Evolutionary conservation across 2,113 vertebrate species (phyloP), one percentile per base, ranked within the genome.

Genomic region (Setophaga petechia): DNA sequence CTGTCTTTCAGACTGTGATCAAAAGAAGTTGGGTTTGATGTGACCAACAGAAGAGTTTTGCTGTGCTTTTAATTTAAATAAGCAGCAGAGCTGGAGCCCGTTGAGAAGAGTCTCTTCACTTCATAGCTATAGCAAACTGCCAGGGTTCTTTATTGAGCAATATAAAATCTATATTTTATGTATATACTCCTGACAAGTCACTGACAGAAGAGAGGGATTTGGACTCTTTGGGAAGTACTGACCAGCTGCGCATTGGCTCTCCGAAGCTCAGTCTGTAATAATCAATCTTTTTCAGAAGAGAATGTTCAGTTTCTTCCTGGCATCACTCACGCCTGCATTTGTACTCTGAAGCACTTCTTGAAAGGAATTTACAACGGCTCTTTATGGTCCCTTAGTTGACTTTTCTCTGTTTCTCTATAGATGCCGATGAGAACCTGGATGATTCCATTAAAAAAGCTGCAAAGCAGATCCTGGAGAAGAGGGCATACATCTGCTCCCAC

Each of bases 371-470:
- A 8, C 15, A 30, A 21, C 27, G 71, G 39, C 30, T 84, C 2
- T 49, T 62, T 17, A 5, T 13, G 4, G 15, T 18, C 3, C 57
- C 54, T 43, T 2, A 10, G 46, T 33, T 52, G 43, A 28, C 14
- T 7, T 41, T 16, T 7, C 27, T 63, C 37, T 84, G 13, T 82
- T 49, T 81, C 44, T 57, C 63, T 7, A 2, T 31, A 99, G 99
- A 98, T 95, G 96, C 98, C 27, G 98, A 98, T 12, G 99, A 99
- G 97, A 99, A 99, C 87, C 96, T 98, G 39, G 99, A 99, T 66
- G 98, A 98, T 63, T 97, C 46, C 75, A 98, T 99, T 78, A 99
- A 99, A 97, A 99, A 99, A 96, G 99, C 99, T 58, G 99, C 99
- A 69, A 94, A 91, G 87, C 97, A 98, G 46, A 95, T 99, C 15